These are phyloP conservation scores for Cyrtonyx montezumae DNA, from an alignment of 2,113 vertebrate genomes.

Conservation along the genomic window DNA sequence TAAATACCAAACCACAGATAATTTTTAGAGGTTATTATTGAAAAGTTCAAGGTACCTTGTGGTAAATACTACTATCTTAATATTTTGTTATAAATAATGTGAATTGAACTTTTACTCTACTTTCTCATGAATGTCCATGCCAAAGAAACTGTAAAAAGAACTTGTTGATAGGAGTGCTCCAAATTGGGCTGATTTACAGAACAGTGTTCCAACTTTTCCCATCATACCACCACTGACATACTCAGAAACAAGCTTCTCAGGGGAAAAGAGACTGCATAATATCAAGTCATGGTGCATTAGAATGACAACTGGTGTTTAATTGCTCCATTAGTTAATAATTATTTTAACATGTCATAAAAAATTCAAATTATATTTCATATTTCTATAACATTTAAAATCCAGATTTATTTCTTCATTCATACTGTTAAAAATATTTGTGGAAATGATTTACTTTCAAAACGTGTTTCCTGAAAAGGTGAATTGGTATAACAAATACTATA, in stretches of 20 bases:
- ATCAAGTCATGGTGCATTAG: not conserved
- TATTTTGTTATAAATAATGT: not conserved
- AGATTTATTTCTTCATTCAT: not conserved
- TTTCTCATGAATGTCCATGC: not conserved
- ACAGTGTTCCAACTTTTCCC: not conserved
- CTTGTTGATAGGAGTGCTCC: not conserved
- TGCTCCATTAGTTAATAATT: not conserved
- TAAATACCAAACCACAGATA: not conserved
- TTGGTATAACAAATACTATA: not conserved
- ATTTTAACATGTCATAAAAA: not conserved
- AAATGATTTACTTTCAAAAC: not conserved
- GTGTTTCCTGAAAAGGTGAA: not conserved
- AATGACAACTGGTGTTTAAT: not conserved
- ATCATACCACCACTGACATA: not conserved
- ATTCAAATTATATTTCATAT: not conserved
- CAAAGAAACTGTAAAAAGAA: not conserved
- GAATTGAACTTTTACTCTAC: not conserved
- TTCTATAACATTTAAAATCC: not conserved
- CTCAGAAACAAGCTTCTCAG: not conserved
- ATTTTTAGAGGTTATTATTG: not conserved
- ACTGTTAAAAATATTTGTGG: not conserved
- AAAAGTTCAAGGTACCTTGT: not conserved
- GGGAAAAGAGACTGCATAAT: not conserved
- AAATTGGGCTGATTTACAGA: not conserved
- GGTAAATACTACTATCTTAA: not conserved